A percentile compares a stretch with the other conserved stretches of the same genome.
phyloP scores from a whole-genome alignment of 2,797 vertebrate genomes.

The Sebastes elongatus region DNA sequence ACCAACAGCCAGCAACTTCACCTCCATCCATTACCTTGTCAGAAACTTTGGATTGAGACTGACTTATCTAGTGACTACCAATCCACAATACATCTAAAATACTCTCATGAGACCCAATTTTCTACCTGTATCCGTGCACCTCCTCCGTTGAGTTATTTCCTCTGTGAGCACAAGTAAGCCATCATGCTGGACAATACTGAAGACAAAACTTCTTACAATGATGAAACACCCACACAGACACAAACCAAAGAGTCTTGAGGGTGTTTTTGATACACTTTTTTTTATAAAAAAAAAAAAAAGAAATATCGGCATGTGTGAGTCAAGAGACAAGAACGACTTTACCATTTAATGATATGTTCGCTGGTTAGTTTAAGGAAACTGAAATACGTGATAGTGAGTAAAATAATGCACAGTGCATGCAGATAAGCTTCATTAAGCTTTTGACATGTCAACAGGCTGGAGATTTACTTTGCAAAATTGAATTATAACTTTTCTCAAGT shows the following conservation, averaged over 20 bases:
- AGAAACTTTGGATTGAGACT: slow-evolving; percentile 65
- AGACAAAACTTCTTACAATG: slow-evolving; percentile 42
- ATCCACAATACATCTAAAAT: slow-evolving; percentile 52
- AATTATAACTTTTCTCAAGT: slow-evolving; percentile 31
- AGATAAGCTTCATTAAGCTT: slow-evolving; percentile 31
- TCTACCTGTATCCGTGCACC: slow-evolving; percentile 34
- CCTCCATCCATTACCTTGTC: slow-evolving; percentile 51
- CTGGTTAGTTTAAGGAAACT: slow-evolving; percentile 1
- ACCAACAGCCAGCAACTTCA: slow-evolving; percentile 8
- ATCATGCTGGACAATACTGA: slow-evolving; percentile 45
- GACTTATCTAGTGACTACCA: slow-evolving; percentile 47
- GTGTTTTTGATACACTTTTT: slow-evolving; percentile 14
- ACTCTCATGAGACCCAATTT: slow-evolving; percentile 64
- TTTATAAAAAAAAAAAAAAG: too few relatives aligned
- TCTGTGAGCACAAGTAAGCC: slow-evolving; percentile 46
- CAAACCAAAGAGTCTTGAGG: slow-evolving; percentile 23
- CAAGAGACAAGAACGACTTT: slow-evolving; percentile 5
- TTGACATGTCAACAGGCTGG: slow-evolving; percentile 48
- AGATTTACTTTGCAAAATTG: slow-evolving; percentile 18
- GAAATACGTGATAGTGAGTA: not conserved
- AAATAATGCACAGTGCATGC: slow-evolving; percentile 8
- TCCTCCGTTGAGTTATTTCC: slow-evolving; percentile 50
- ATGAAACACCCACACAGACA: slow-evolving; percentile 43
- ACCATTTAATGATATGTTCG: slow-evolving; percentile 2
- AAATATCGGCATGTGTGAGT: slow-evolving; percentile 13